Percentiles rank a stretch among this genome's conserved stretches.
These are phyloP conservation scores for Drosophila athabasca DNA, from an alignment of 1,140 invertebrate genomes.

Conservation along the genomic window DNA sequence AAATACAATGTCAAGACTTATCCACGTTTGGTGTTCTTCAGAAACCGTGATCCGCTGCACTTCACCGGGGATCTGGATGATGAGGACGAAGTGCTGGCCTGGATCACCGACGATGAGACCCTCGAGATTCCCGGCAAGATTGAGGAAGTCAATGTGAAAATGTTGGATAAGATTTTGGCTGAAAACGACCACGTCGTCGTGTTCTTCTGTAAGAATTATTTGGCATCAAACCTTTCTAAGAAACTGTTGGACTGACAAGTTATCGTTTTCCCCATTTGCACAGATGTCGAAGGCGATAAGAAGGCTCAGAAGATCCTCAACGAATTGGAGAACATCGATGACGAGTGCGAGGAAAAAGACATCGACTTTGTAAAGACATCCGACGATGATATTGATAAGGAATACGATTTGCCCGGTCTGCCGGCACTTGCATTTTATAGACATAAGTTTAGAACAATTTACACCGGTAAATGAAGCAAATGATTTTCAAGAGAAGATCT, in stretches of 20 bases:
- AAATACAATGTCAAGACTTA: constrained; percentile 93
- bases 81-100: constrained; percentile 94
- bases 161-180: constrained; percentile 95
- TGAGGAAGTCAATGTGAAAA: constrained; percentile 95
- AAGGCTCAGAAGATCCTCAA: constrained; percentile 94
- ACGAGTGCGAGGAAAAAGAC: constrained; percentile 95
- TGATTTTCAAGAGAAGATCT: too few relatives aligned
- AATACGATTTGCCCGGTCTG: constrained; percentile 93
- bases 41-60: constrained; percentile 93
- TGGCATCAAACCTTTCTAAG: not conserved
- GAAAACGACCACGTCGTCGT: constrained; percentile 95
- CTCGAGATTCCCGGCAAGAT: constrained; percentile 95
- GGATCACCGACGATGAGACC: constrained; percentile 96
- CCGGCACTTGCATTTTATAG: constrained; percentile 95
- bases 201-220: constrained; percentile 93
- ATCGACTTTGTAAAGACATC: constrained; percentile 97
- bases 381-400: constrained; percentile 93
- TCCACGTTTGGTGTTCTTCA: constrained; percentile 94
- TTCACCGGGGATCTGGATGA: constrained; percentile 92
- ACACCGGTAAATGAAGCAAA: constrained; percentile 84
- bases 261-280: constrained; percentile 8
- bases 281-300: constrained; percentile 95
- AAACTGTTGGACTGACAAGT: not conserved
- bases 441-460: constrained; percentile 95
- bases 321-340: constrained; percentile 97